These are phyloP conservation scores for Sthenelais limicola DNA, from an alignment of 2,888 invertebrate genomes.

Conservation along the genomic window DNA sequence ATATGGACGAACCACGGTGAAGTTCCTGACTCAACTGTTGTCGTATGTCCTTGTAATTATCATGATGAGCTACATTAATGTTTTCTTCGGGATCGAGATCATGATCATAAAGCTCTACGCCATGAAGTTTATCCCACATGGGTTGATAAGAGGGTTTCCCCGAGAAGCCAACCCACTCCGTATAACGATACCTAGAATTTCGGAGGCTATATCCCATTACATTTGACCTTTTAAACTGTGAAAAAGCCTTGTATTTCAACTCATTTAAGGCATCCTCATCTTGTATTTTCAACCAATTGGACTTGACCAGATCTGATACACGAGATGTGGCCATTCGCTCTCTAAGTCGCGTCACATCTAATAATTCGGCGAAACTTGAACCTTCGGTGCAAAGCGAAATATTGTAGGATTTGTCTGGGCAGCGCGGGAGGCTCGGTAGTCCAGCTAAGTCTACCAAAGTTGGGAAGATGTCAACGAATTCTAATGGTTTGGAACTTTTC, in stretches of 20 bases:
- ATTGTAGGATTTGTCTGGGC: slow-evolving; percentile 35
- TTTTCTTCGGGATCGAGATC: slow-evolving; percentile 36
- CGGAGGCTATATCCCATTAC: slow-evolving; percentile 56
- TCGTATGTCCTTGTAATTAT: too few species aligned
- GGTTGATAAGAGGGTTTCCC: slow-evolving; percentile 27
- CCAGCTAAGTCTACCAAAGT: slow-evolving; percentile 46
- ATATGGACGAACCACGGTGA: too few species aligned
- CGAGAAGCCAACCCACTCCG: slow-evolving; percentile 54
- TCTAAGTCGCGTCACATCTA: slow-evolving; percentile 46
- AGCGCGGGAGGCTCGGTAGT: slow-evolving; percentile 15
- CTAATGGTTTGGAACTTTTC: slow-evolving; percentile 12
- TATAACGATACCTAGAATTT: slow-evolving; percentile 54
- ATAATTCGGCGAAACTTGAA: slow-evolving; percentile 53
- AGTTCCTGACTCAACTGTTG: too few species aligned
- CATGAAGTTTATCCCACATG: slow-evolving; percentile 18
- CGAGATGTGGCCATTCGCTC: too few species aligned
- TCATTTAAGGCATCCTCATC: too few species aligned
- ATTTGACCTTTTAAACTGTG: slow-evolving; percentile 47
- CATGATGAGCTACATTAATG: slow-evolving; percentile 12
- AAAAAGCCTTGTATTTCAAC: slow-evolving; percentile 53
- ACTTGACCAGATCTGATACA: too few species aligned
- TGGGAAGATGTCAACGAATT: slow-evolving; percentile 47
- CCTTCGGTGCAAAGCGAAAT: slow-evolving; percentile 55
- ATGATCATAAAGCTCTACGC: slow-evolving; percentile 40
- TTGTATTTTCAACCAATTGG: too few species aligned